Conservation (phyloP, 2,797 vertebrate genomes). For the Phylloscopus collybita region DNA sequence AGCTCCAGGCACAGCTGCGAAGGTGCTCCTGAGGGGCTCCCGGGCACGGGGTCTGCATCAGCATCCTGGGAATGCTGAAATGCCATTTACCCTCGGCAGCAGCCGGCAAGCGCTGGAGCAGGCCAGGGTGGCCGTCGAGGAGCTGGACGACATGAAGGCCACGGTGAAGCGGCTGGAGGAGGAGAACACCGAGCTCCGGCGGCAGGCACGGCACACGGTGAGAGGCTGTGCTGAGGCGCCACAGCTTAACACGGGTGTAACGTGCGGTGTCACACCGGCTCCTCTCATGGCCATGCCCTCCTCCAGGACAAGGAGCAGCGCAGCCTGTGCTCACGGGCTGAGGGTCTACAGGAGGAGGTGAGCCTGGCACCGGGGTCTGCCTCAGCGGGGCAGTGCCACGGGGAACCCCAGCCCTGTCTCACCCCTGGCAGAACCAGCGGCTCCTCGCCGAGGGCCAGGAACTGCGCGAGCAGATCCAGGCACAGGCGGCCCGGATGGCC, state of each 20-base stretch:
- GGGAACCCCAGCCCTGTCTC: not conserved
- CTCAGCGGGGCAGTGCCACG: accelerated
- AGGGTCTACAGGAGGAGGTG: not conserved
- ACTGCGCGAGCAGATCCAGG: not conserved
- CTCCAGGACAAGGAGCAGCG: not conserved
- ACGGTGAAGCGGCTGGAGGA: not conserved
- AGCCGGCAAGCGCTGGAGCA: not conserved
- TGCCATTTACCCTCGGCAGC: accelerated
- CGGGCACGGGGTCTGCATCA: accelerated
- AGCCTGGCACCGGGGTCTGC: not conserved
- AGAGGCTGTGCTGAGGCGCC: not conserved
- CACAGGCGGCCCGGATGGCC: accelerated
- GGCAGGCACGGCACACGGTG: not conserved
- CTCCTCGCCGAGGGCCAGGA: not conserved
- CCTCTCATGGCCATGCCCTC: not conserved
- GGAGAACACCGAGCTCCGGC: not conserved
- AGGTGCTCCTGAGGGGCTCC: not conserved
- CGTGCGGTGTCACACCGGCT: accelerated
- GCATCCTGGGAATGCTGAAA: not conserved
- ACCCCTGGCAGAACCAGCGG: not conserved
- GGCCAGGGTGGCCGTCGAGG: not conserved
- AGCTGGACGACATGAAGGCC: not conserved
- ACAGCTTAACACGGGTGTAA: accelerated
- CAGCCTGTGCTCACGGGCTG: not conserved
- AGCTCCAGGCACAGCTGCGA: not conserved